Evolutionary conservation across 92 coral and sea anemone genomes (phyloP).

Genomic region (Zoanthus sansibaricus): DNA sequence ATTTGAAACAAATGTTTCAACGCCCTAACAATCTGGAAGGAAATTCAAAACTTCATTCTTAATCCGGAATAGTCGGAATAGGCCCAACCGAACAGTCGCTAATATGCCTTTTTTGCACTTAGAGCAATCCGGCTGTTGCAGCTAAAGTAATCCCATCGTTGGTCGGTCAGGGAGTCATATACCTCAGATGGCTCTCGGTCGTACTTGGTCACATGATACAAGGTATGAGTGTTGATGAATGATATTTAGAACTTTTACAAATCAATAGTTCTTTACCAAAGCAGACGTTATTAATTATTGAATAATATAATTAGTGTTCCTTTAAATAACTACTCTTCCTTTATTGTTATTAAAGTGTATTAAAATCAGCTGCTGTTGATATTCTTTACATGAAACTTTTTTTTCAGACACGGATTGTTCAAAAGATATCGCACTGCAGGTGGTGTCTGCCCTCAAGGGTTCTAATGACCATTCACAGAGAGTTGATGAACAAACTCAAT

Average conservation of each 20-base stretch:
- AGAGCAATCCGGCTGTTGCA: not conserved
- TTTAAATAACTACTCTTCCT: not conserved
- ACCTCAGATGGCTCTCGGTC: slow-evolving; percentile 1
- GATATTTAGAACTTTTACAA: not conserved
- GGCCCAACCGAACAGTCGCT: no score
- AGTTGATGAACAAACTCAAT: slow-evolving; percentile 65
- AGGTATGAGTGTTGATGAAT: not conserved
- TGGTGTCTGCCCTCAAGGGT: slow-evolving; percentile 56
- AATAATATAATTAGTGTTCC: not conserved
- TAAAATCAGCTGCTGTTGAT: not conserved
- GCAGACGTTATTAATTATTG: no score
- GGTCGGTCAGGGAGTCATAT: not conserved
- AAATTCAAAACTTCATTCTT: no score
- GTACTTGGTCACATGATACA: not conserved
- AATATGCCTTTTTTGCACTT: not conserved
- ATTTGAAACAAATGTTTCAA: no score
- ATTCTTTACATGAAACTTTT: not conserved
- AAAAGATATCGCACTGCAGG: slow-evolving; percentile 42
- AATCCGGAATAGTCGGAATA: no score
- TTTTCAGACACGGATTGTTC: slow-evolving; percentile 21
- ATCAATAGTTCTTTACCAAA: no score
- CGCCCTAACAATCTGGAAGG: no score
- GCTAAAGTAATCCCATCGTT: slow-evolving; percentile 15
- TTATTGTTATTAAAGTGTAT: not conserved
- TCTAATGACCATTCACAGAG: slow-evolving; percentile 47